Base-by-base conservation (phyloP, 2,113 vertebrate genomes). In the Rhombomys opimus region DNA sequence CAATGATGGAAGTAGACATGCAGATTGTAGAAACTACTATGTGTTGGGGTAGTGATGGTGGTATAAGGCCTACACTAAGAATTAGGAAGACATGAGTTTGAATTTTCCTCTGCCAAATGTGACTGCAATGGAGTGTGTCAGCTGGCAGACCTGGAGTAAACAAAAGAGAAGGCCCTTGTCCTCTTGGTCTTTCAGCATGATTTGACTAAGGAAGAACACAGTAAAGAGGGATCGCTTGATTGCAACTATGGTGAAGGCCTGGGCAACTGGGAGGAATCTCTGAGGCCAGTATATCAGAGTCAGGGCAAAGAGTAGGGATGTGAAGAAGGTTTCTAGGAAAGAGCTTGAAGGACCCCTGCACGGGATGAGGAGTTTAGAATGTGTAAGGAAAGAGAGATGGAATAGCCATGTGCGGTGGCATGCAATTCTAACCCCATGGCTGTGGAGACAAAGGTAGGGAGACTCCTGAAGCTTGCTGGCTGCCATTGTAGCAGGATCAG, bases 1-100 rank as follows among this genome's bases (percentile, higher is more conserved):
- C 22, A 85, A 35, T 0, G 1, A n/a, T 22, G 1, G 7, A 35
- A 7, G 17, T 6, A 52, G 13, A 32, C 1, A 2, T 2, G 20
- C 22, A 35, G 4, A 32, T 41, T 84, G 9, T 9, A 93, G 85
- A 92, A 87, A 75, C 54, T 8, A 50, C 70, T 32, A 10, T 23
- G 13, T 82, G 7, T 27, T 84, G 57, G 57, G 57, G n/a, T 8
- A 1, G 54, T 59, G 14, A 7, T 15, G 30, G 32, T 32, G 41
- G 32, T 14, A 38, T 25, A 87, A 84, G 46, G 18, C 67, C 13
- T 46, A 41, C 10, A 23, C 32, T 46, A 46, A 20, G 72, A 61
- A 35, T 81, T 67, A 81, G 73, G 86, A 70, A 91, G 46, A n/a
- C 23, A 12, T 1, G 54, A 77, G 18, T 82, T 77, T 87, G 68